Evolutionary conservation across 2,797 vertebrate genomes (phyloP), one percentile per base, ranked within the genome.

Genomic region (Acrossocheilus fasciatus): DNA sequence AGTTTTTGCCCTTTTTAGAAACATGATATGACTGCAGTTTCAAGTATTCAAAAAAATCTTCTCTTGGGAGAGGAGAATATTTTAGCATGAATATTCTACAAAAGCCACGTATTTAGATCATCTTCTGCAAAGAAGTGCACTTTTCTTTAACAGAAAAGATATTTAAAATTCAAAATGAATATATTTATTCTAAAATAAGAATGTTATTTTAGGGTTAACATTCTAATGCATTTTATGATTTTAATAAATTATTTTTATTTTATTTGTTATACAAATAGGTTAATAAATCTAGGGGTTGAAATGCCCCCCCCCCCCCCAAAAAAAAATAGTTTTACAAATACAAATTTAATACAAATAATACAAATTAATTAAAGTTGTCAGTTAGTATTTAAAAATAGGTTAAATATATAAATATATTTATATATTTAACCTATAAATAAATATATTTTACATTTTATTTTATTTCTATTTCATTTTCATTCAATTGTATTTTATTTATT

Each of bases 1-100:
- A 34, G 20, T n/a, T 86, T 26, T 81, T 18, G 43, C 69, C 59
- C 2, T 30, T 26, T 86, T 74, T 73, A 41, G 69, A 73, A 75
- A 83, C 82, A 47, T 20, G 23, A 50, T 14, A 73, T 50, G 30
- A 74, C 68, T 74, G 69, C 20, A 39, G 39, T 62, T 72, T 79
- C 50, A 79, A 39, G 26, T 66, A 30, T 86, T 20, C 41, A 10
- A 23, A 47, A 57, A 47, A 62, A 47, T 68, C 30, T 14, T 57
- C 57, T 84, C 72, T 47, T 66, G 41, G 41, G 54, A 84, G 54
- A 80, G 34, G 34, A 80, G 36, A 47, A 83, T 66, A 64, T 68
- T 76, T 76, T 30, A 57, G 3, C 5, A 6, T 54, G 18, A 69
- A 69, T 52, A 72, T 45, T 72, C 18, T n/a, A 34, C 26, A 59